Conservation (phyloP, 2,888 invertebrate genomes). For the Dascillus cervinus region DNA sequence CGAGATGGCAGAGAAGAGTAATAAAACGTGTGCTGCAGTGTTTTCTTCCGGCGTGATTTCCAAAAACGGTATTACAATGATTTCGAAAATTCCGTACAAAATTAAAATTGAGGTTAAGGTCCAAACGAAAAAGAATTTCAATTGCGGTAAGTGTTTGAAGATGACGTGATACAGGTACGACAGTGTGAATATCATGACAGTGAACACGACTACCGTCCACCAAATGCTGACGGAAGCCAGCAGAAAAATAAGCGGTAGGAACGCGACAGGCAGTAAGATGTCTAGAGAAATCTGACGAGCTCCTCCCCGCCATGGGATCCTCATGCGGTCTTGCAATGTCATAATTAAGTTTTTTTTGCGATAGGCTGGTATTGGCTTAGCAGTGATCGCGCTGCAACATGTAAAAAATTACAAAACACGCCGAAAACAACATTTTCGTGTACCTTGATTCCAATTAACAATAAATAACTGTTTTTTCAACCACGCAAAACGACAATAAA, state of each 20-base stretch:
- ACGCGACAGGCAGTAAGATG: conserved; percentile 44
- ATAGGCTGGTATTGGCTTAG: conserved; percentile 31
- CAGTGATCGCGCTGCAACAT: conserved; percentile 39
- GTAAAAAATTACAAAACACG: no score
- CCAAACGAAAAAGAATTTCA: conserved; percentile 73
- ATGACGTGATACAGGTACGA: conserved; percentile 5
- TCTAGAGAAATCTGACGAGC: conserved; percentile 49
- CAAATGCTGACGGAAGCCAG: conserved; percentile 44
- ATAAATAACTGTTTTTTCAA: no score
- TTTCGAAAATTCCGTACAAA: conserved; percentile 63
- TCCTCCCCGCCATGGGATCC: conserved; percentile 53
- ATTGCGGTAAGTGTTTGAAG: conserved; percentile 37
- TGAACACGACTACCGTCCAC: conserved; percentile 35
- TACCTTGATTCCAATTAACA: no score
- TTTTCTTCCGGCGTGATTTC: no score
- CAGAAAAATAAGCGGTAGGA: conserved; percentile 44
- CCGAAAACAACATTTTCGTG: no score
- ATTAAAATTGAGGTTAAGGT: conserved; percentile 58
- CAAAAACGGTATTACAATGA: conserved; percentile 59
- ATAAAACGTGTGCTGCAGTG: no score
- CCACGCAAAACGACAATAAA: no score
- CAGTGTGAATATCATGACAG: conserved; percentile 28
- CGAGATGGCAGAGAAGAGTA: no score
- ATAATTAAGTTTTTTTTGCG: conserved; percentile 38
- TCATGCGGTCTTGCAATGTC: conserved; percentile 48